phyloP scores from a whole-genome alignment of 2,113 vertebrate genomes.

The Microcebus murinus region DNA sequence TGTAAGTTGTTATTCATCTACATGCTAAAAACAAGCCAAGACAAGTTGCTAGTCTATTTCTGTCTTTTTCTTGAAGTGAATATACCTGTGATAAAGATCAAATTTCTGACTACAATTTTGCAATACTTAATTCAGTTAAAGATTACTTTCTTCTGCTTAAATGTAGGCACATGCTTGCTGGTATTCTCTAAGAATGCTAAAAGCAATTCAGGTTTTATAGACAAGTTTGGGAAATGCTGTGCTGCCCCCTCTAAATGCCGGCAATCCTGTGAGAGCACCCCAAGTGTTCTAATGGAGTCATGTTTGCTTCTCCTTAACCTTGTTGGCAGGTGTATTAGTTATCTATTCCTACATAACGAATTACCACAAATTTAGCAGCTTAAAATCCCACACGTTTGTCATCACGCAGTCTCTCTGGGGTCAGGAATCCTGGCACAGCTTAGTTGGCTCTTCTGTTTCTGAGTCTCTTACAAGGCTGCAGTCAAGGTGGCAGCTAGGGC shows the following conservation, averaged over 20 bases:
- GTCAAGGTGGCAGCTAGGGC: background rate
- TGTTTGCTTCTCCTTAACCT: background rate
- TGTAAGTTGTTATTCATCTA: background rate
- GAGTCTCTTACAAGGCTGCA: background rate
- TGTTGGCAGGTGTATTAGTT: background rate
- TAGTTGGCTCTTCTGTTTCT: background rate
- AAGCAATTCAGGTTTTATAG: background rate
- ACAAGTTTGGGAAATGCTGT: background rate
- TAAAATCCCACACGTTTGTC: background rate
- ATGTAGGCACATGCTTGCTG: background rate
- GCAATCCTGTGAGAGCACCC: background rate
- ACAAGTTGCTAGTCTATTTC: background rate
- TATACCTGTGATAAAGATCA: background rate
- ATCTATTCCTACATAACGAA: background rate
- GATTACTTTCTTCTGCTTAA: background rate
- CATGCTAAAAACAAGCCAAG: background rate
- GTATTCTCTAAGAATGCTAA: background rate
- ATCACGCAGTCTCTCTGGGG: background rate
- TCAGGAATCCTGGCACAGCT: background rate
- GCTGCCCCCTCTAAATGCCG: background rate
- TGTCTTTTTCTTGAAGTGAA: background rate
- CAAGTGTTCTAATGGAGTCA: background rate
- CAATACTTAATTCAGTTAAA: background rate
- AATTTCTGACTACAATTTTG: slow-evolving; percentile 36
- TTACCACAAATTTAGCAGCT: background rate